phyloP scores from a whole-genome alignment of 2,113 vertebrate genomes.

The Mirounga angustirostris region DNA sequence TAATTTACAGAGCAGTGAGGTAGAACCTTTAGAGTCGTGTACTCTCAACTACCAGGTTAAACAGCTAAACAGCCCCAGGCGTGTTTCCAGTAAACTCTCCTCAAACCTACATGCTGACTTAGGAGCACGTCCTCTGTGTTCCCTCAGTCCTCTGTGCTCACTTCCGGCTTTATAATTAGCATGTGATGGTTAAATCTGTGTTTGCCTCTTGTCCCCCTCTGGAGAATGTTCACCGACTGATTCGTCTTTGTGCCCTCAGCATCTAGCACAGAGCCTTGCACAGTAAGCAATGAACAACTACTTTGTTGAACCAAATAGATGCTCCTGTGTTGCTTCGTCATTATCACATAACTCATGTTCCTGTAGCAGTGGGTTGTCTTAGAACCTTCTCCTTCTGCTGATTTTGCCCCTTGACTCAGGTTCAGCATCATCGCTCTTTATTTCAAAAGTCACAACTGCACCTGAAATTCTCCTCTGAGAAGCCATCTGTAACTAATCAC shows the following conservation, averaged over 20 bases:
- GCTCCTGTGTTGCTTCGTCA: background rate
- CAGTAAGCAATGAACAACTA: background rate
- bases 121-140: background rate
- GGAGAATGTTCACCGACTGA: background rate
- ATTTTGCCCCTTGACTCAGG: slow-evolving; percentile 2
- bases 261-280: background rate
- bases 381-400: background rate
- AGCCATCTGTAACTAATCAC: background rate
- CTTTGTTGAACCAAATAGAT: background rate
- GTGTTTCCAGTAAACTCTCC: background rate
- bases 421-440: background rate
- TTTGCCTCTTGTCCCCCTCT: background rate
- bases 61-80: background rate
- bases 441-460: background rate
- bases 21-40: background rate
- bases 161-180: background rate
- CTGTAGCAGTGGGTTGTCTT: background rate
- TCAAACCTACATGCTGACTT: background rate
- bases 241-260: slow-evolving; percentile 9
- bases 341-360: background rate
- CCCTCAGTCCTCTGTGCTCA: background rate
- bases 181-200: background rate
- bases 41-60: background rate
- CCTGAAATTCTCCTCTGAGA: slow-evolving; percentile 27
- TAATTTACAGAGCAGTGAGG: background rate